Evolutionary conservation across 2,888 invertebrate genomes (phyloP).

Genomic region (Heteromurus nitidus): DNA sequence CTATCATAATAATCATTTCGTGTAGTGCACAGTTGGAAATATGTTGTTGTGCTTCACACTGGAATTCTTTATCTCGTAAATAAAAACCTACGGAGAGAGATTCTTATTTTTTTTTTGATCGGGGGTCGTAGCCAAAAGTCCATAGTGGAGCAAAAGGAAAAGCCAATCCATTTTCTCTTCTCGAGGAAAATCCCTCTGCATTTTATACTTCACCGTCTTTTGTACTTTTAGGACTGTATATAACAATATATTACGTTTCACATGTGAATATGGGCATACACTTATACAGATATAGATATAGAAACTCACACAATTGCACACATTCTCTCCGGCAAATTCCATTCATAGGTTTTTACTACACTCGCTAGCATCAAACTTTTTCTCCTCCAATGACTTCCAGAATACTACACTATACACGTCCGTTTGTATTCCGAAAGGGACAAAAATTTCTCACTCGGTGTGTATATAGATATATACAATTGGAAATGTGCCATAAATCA

Average conservation of each 20-base stretch:
- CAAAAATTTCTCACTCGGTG: background rate
- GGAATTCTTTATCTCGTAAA: background rate
- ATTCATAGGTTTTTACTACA: background rate
- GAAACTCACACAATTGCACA: background rate
- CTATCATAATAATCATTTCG: background rate
- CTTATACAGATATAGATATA: background rate
- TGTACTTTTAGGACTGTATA: no score
- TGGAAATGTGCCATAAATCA: conserved; percentile 53
- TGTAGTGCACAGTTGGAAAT: background rate
- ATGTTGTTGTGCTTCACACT: background rate
- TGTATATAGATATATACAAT: conserved; percentile 10
- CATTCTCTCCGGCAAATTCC: background rate
- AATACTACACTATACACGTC: conserved; percentile 2
- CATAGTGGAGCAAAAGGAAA: background rate
- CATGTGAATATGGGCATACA: background rate
- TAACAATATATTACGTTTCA: no score
- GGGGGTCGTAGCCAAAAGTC: background rate
- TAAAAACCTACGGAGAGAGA: conserved; percentile 2
- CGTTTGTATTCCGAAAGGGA: background rate
- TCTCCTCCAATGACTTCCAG: conserved; percentile 35
- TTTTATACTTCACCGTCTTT: no score
- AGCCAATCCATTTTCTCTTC: conserved; percentile 8
- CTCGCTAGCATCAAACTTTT: conserved; percentile 25
- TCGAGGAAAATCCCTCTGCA: background rate
- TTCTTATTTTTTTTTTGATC: background rate